These are phyloP conservation scores for Calliopsis andreniformis DNA, from an alignment of 1,140 invertebrate genomes.

Conservation along the genomic window DNA sequence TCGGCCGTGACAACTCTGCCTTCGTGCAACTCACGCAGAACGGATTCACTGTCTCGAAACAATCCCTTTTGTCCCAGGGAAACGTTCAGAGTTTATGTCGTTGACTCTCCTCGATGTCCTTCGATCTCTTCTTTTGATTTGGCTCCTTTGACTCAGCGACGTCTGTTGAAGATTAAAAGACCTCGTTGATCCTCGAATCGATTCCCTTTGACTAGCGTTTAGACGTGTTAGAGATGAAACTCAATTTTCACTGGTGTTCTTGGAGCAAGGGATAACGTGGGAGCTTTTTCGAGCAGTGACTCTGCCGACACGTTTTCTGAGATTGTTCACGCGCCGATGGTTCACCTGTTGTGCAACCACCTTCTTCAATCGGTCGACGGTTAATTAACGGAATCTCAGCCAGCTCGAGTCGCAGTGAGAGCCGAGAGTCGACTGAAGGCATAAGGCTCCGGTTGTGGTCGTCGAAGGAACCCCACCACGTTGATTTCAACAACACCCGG, in stretches of 20 bases:
- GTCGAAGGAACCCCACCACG: constrained; percentile 76
- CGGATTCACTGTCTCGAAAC: constrained; percentile 7
- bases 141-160: neutral
- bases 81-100: neutral
- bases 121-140: neutral
- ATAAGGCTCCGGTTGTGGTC: constrained; percentile 71
- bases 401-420: constrained; percentile 73
- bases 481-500: constrained; percentile 78
- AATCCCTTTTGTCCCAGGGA: neutral
- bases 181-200: neutral
- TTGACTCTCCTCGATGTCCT: neutral
- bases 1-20: constrained; percentile 41
- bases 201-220: neutral
- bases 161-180: neutral
- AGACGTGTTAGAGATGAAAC: no score
- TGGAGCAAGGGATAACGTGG: no score
- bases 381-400: constrained; percentile 68
- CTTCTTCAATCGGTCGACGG: constrained; percentile 36
- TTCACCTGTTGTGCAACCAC: constrained; percentile 48
- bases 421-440: constrained; percentile 78
- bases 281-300: neutral
- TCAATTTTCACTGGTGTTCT: no score
- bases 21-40: neutral
- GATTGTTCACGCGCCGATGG: no score
- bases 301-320: neutral